A percentile compares a stretch with the other conserved stretches of the same genome.
These are phyloP conservation scores for Isaurus tuberculatus DNA, from an alignment of 92 coral and sea anemone species.

Conservation along the genomic window DNA sequence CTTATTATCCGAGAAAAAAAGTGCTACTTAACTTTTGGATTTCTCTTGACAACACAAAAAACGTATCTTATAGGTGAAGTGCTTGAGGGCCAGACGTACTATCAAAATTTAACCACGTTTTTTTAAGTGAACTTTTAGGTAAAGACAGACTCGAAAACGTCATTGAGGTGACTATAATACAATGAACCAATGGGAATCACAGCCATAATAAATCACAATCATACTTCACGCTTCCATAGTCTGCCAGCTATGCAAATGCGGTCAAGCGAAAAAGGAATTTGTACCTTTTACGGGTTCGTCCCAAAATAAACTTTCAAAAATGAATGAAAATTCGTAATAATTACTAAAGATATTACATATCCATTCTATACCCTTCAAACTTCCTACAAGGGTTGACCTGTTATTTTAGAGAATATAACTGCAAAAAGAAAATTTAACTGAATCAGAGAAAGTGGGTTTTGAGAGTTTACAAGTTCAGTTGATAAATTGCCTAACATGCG, in stretches of 20 bases:
- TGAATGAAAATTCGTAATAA: conserved; percentile 12
- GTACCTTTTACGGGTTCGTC: conserved; percentile 7
- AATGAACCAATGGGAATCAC: conserved; percentile 1
- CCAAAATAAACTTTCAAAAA: conserved; percentile 14
- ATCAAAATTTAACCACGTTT: not conserved
- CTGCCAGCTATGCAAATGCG: conserved; percentile 35
- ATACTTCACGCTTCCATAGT: conserved; percentile 10
- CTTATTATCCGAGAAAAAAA: not conserved
- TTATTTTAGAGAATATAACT: not conserved
- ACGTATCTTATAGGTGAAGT: not conserved
- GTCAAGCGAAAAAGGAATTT: conserved; percentile 34
- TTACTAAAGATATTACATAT: not conserved
- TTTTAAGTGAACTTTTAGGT: not conserved
- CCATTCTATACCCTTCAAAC: not conserved
- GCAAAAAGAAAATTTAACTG: not conserved
- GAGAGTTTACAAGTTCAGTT: not conserved
- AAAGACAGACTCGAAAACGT: not conserved
- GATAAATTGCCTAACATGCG: not conserved
- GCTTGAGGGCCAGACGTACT: not conserved
- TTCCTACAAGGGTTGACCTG: not conserved
- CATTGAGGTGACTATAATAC: not conserved
- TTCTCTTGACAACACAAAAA: not conserved
- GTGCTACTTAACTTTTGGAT: not conserved
- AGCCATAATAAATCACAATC: not conserved
- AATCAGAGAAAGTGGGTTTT: not conserved